phyloP scores from a whole-genome alignment of 2,888 invertebrate species.

The Caenorhabditis macrosperma region DNA sequence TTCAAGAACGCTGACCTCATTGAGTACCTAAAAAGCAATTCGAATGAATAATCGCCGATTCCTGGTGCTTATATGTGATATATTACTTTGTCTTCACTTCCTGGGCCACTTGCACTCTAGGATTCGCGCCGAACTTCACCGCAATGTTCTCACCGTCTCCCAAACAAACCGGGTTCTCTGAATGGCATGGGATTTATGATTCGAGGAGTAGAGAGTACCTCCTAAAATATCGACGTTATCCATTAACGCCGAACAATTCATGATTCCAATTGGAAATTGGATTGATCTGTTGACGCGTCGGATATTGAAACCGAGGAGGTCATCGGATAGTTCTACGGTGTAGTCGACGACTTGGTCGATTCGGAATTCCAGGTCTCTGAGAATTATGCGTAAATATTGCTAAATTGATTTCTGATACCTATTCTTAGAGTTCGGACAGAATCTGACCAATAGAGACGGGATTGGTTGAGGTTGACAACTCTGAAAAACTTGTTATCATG shows the following conservation, averaged over 20 bases:
- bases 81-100: constrained; percentile 46
- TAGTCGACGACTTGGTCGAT: constrained; percentile 40
- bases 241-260: constrained; percentile 46
- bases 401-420: no score
- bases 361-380: constrained; percentile 26
- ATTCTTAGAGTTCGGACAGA: constrained; percentile 37
- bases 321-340: constrained; percentile 36
- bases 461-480: constrained; percentile 1
- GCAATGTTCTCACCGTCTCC: constrained; percentile 59
- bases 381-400: no score
- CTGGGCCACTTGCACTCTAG: constrained; percentile 31
- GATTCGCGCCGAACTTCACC: constrained; percentile 51
- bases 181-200: background rate
- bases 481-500: constrained; percentile 5
- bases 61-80: no score
- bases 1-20: constrained; percentile 32
- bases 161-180: constrained; percentile 51
- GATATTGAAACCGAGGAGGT: constrained; percentile 53
- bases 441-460: constrained; percentile 27
- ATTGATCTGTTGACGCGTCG: constrained; percentile 31
- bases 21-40: constrained; percentile 10
- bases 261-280: constrained; percentile 56
- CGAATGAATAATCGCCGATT: no score
- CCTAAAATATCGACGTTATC: constrained; percentile 35
- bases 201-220: no score